Base-by-base conservation (phyloP, 1,140 invertebrate species). In the Calliphora vicina region DNA sequence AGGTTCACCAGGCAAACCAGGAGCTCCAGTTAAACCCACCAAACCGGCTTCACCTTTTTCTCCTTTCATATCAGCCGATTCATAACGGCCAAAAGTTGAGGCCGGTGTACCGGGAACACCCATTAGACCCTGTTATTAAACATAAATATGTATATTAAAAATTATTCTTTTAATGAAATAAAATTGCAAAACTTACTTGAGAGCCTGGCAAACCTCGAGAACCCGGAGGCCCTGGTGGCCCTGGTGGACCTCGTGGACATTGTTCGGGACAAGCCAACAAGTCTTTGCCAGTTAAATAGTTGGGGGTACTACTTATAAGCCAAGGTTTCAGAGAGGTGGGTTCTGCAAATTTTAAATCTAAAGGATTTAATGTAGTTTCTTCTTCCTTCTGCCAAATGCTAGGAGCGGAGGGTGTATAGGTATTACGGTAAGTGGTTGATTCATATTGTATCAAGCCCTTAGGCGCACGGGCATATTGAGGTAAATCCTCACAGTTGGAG, bases 401-500 rank as follows among this genome's bases (percentile, higher is more conserved):
- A 35, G 35, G 35, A 0, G 35, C 6, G 45, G 17, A 67, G 26
- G 20, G 25, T 35, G 27, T 57, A 9, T 67, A 67, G 20, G n/a
- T 78, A 17, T 42, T 73, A 0, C 73, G 15, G 17, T 4, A 9
- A 15, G 61, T 72, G 43, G 57, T 25, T n/a, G 74, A 25, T 82
- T 76, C 81, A 43, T 29, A 43, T 71, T 43, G 42, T 17, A 72
- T n/a, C 20, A 25, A 9, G 15, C 13, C 71, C 20, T 45, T 81
- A 25, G 80, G 76, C 0, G 76, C 57, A 15, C 67, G 29, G 0
- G 45, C 42, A 27, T 81, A 82, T 45, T 83, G 43, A 0, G 80
- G 82, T 23, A 96, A 86, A 90, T 96, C 95, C 82, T 92, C 92
- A 87, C 95, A 96, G n/a, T 90, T 92, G 87, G 96, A 94, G 86